Evolutionary conservation across 2,113 vertebrate species (phyloP).

Genomic region (Macaca mulatta): DNA sequence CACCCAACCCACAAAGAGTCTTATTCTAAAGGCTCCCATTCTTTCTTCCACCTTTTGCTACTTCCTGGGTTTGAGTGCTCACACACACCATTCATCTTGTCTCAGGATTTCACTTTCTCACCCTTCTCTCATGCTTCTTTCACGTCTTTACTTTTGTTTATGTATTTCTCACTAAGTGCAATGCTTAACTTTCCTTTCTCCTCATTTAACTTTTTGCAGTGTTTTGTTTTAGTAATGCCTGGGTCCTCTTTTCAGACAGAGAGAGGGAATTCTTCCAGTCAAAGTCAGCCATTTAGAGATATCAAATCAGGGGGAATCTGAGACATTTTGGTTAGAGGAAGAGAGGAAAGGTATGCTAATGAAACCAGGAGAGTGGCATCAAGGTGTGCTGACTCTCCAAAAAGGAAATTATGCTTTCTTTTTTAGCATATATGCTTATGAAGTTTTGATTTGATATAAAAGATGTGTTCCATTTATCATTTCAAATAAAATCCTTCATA

Average conservation of each 20-base stretch:
- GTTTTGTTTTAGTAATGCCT: not conserved
- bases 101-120: too few species aligned
- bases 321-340: not conserved
- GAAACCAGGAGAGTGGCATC: not conserved
- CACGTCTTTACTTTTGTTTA: not conserved
- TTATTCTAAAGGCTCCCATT: fast-evolving
- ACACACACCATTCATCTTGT: not conserved
- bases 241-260: not conserved
- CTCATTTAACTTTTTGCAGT: too few species aligned
- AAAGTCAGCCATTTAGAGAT: not conserved
- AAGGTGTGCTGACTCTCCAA: not conserved
- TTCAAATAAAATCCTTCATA: not conserved
- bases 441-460: not conserved
- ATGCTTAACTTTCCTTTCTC: not conserved
- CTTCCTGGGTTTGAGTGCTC: not conserved
- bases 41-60: not conserved
- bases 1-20: fast-evolving
- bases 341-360: not conserved
- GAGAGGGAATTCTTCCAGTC: not conserved
- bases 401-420: too few species aligned
- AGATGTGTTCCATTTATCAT: too few species aligned
- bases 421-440: fast-evolving
- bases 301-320: not conserved
- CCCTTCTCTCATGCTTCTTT: not conserved
- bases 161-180: not conserved